phyloP scores from a whole-genome alignment of 35 echinoderm and acorn worm genomes.

The Strongylocentrotus purpuratus region DNA sequence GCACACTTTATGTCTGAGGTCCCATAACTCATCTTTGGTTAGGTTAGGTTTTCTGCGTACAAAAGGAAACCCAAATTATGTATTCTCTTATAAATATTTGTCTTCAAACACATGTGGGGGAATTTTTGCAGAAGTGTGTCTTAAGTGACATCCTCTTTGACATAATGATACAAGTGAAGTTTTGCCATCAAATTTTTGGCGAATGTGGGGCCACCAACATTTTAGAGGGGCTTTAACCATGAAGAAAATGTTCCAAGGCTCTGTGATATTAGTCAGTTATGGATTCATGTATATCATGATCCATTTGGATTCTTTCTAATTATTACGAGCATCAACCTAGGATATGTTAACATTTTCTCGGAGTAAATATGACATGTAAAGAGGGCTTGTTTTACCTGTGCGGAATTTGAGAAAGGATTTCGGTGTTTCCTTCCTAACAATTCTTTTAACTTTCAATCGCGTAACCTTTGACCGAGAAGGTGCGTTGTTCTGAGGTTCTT shows the following conservation, averaged over 20 bases:
- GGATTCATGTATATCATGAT: background rate
- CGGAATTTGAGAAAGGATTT: slow-evolving; percentile 41
- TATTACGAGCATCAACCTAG: background rate
- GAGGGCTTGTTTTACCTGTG: background rate
- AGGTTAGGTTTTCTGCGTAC: too few relatives aligned
- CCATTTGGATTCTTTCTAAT: background rate
- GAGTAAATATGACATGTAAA: background rate
- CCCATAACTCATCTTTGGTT: background rate
- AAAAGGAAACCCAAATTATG: too few relatives aligned
- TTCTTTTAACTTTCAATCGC: background rate
- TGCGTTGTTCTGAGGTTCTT: slow-evolving; percentile 33
- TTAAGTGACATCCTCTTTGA: too few relatives aligned
- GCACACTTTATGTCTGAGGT: background rate
- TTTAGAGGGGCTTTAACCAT: too few relatives aligned
- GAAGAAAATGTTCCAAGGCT: too few relatives aligned
- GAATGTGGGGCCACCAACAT: too few relatives aligned
- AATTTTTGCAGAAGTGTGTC: too few relatives aligned
- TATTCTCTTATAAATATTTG: too few relatives aligned
- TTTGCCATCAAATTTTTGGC: too few relatives aligned
- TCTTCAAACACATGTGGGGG: too few relatives aligned
- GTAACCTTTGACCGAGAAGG: slow-evolving; percentile 30
- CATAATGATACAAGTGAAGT: too few relatives aligned
- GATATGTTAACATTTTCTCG: background rate
- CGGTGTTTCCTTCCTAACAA: background rate
- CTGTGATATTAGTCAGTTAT: background rate